Conservation (phyloP, 2,113 vertebrate species). For the Nanorana parkeri region DNA sequence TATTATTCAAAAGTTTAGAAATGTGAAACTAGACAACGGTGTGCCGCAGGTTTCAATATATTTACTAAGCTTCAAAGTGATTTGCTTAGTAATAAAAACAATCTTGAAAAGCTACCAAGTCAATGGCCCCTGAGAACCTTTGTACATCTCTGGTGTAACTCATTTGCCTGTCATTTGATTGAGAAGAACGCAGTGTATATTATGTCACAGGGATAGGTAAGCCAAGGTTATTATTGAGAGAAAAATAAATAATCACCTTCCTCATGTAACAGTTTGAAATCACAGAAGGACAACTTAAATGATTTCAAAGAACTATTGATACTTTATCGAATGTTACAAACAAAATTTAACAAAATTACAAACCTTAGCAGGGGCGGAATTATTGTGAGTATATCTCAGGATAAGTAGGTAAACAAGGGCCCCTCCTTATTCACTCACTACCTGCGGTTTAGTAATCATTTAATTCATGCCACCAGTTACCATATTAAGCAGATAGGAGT, state of each 20-base stretch:
- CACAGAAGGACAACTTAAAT: not conserved
- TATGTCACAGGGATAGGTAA: not conserved
- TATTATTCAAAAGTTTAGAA: not conserved
- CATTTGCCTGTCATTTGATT: conserved; percentile 14
- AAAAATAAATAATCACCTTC: not conserved
- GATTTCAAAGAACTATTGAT: too few relatives aligned
- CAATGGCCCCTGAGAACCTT: conserved; percentile 4
- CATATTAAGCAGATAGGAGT: too few relatives aligned
- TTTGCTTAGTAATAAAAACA: conserved; percentile 18
- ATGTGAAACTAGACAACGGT: not conserved
- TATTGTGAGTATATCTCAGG: too few relatives aligned
- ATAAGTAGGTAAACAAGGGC: too few relatives aligned
- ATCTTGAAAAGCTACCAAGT: not conserved
- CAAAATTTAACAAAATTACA: too few relatives aligned
- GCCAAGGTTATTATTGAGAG: not conserved
- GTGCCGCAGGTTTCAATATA: not conserved
- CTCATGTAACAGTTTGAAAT: not conserved
- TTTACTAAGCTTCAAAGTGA: not conserved
- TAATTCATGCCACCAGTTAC: too few relatives aligned
- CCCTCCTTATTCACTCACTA: too few relatives aligned
- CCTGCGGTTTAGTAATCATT: too few relatives aligned
- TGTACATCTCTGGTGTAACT: conserved; percentile 1
- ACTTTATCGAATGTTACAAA: too few relatives aligned
- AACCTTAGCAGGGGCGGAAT: too few relatives aligned
- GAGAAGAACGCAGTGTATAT: not conserved